Conservation (phyloP, 1,140 invertebrate species). For the honey bee (Apis mellifera) region DNA sequence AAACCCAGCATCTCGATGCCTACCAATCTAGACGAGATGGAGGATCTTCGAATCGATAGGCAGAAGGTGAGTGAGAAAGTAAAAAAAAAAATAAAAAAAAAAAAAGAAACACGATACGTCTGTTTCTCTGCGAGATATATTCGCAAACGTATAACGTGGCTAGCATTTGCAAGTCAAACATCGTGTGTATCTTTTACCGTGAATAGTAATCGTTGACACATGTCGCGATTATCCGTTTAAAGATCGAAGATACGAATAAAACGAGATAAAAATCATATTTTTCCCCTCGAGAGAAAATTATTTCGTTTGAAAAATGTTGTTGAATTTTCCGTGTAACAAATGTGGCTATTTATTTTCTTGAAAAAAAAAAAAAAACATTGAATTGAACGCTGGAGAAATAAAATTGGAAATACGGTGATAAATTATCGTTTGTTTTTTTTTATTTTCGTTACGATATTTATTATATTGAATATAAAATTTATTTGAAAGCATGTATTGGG, state of each 20-base stretch:
- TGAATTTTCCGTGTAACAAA: background rate
- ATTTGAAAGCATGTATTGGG: too few relatives aligned
- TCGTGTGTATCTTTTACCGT: background rate
- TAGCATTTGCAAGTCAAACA: slow-evolving; percentile 2
- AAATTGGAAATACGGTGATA: too few relatives aligned
- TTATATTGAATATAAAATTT: too few relatives aligned
- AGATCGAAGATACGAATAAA: too few relatives aligned
- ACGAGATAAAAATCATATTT: too few relatives aligned
- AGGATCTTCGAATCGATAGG: slow-evolving; percentile 70
- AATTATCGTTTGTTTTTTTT: too few relatives aligned
- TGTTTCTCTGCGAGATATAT: background rate
- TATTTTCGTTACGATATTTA: too few relatives aligned
- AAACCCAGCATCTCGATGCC: slow-evolving; percentile 75
- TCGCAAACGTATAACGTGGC: too few relatives aligned
- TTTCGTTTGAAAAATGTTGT: background rate
- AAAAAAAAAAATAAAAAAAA: too few relatives aligned
- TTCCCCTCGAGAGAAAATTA: too few relatives aligned
- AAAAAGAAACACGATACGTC: background rate
- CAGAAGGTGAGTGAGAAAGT: slow-evolving; percentile 66
- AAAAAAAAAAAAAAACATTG: slow-evolving; percentile 26
- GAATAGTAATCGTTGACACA: slow-evolving; percentile 8
- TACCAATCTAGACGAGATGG: slow-evolving; percentile 74
- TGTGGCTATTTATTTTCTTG: slow-evolving; percentile 47
- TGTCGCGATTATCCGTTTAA: background rate
- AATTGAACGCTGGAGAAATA: too few relatives aligned